phyloP scores from a whole-genome alignment of 2,113 vertebrate species.

The Antechinus flavipes region DNA sequence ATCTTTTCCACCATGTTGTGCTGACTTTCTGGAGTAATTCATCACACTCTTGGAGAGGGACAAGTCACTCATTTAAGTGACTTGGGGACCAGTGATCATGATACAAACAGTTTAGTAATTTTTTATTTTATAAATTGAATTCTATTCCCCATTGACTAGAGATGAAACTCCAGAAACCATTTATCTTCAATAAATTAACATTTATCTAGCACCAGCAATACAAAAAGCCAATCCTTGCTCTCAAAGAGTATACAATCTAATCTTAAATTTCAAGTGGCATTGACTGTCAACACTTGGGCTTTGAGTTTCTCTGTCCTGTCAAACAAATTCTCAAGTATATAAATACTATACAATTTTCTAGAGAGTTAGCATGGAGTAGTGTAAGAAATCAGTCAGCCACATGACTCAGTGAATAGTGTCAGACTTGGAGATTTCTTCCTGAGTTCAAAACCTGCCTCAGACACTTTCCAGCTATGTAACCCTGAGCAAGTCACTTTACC shows the following conservation, averaged over 20 bases:
- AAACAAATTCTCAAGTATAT: neutral
- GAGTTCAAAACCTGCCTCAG: neutral
- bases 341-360: neutral
- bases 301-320: neutral
- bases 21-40: conserved; percentile 29
- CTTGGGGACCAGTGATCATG: conserved; percentile 15
- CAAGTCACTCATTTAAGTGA: conserved; percentile 16
- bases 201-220: neutral
- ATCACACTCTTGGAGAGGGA: neutral
- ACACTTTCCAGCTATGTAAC: neutral
- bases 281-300: neutral
- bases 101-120: conserved; percentile 5
- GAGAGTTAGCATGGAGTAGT: neutral
- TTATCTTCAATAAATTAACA: neutral
- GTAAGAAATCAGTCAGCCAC: neutral
- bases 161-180: neutral
- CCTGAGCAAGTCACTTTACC: neutral
- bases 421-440: neutral
- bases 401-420: neutral
- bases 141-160: neutral
- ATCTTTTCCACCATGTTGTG: neutral
- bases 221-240: neutral
- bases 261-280: neutral
- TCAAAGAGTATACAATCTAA: neutral
- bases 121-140: conserved; percentile 41